Base-by-base conservation (phyloP, 2,113 vertebrate species). In the Nycticryphes semicollaris region DNA sequence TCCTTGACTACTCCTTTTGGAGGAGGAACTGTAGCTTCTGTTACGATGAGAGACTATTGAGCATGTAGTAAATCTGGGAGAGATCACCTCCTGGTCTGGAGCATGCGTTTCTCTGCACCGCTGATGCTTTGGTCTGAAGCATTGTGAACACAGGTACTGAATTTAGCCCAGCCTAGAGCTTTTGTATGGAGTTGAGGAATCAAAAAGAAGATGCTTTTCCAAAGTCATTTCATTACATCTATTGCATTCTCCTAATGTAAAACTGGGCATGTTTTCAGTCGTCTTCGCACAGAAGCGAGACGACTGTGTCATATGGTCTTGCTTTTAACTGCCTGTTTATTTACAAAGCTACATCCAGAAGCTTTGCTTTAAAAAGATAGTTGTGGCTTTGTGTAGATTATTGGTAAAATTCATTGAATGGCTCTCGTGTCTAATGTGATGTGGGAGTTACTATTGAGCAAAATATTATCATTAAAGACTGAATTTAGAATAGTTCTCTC, bases 91-190 rank as follows among this genome's bases (percentile, higher is more conserved):
- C 39, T 43, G 10, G 45, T 41, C 76, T 37, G n/a, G 23, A 86
- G 59, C 48, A 30, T 37, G 54, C 41, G 5, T 39, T 83, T 64
- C 73, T 27, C 0, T 47, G 54, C 50, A 18, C 9, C 47, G 2
- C 59, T 30, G 16, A 5, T 77, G 87, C 92, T 77, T 86, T 92
- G 93, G 87, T 80, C 94, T 95, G 96, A 84, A 92, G 85, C 94
- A 86, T 5, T 95, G 93, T 85, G 68, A 84, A 7, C 72, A 79
- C 30, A 53, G 25, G n/a, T 62, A 33, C 45, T 67, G 87, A 62
- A 20, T 51, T 51, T 48, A 85, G 18, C 31, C 35, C 53, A 68
- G n/a, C 35, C 69, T 39, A 10, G 21, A 78, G 51, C n/a, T 82
- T 80, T 37, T 48, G 20, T 51, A 50, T 69, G 39, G 70, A 69